Evolutionary conservation across 1,140 invertebrate genomes (phyloP), one percentile per base, ranked within the genome.

Genomic region (Megathymus violae): DNA sequence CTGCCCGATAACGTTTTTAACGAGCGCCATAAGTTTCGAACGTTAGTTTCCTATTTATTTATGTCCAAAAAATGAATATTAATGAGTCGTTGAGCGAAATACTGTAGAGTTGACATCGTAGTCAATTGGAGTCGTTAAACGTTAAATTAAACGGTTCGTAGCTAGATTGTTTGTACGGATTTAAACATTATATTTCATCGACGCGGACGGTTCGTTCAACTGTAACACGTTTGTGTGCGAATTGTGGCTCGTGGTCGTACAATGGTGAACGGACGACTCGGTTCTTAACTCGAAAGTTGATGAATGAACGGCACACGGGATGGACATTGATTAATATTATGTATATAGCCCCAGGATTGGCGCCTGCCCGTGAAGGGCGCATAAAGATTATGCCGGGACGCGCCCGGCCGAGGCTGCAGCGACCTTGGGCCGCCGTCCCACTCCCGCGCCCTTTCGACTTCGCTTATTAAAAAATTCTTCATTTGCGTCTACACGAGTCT

Each of bases 341-440:
- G 40, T 52, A 14, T 48, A 52, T 52, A 14, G 50, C 14, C 16
- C 16, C 41, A 25, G 34, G 41, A 38, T 17, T 11, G 31, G 13
- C 4, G 10, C 9, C 46, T 59, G 56, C 43, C 60, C 69, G 67
- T 71, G 64, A 69, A 78, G 79, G 74, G 76, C 73, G 71, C 69
- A 67, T 64, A 68, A 64, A 69, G 71, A 73, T 68, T 70, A 52
- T 51, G 58, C 63, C 62, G 52, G 54, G 51, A 48, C 62, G 63
- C 43, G 61, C 66, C 71, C 69, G 69, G 64, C 68, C 71, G 75
- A 64, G 74, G 74, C 73, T 79, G 82, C 76, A 78, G 36, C 82
- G 84, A 85, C 84, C 84, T 87, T 85, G 84, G 69, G 76, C 66
- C 74, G 68, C 56, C 83, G 76, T 68, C 79, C 80, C 69, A 85